phyloP scores from a whole-genome alignment of 2,888 invertebrate genomes.

The Agrochola litura region DNA sequence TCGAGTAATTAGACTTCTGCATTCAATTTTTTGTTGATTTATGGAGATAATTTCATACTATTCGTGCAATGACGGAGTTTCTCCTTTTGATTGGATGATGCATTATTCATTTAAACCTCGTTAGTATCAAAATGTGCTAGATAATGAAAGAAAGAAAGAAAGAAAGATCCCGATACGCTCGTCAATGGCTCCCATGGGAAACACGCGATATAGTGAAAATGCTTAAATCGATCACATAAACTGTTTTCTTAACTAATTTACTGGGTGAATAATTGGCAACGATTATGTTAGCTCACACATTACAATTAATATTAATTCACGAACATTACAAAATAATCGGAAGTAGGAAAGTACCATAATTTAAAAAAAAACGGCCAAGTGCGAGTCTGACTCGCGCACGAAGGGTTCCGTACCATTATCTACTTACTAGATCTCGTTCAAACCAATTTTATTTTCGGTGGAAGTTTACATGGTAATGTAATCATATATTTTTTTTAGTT shows the following conservation, averaged over 20 bases:
- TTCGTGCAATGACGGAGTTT: constrained; percentile 34
- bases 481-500: no score
- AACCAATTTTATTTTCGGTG: no score
- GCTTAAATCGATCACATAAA: not conserved
- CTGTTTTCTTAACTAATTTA: not conserved
- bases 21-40: constrained; percentile 21
- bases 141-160: no score
- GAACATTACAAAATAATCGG: not conserved
- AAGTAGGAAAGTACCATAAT: no score
- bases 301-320: not conserved
- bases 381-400: no score
- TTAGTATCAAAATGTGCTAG: constrained; percentile 21
- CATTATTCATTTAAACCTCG: constrained; percentile 36
- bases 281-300: not conserved
- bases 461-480: no score
- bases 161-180: constrained; percentile 25
- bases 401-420: no score
- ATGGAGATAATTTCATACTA: constrained; percentile 20
- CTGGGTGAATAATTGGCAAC: not conserved
- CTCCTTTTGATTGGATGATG: constrained; percentile 22
- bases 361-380: no score
- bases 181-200: constrained; percentile 13
- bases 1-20: constrained; percentile 4
- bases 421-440: no score
- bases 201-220: constrained; percentile 36